Evolutionary conservation across 1,140 invertebrate genomes (phyloP), one percentile per base, ranked within the genome.

Genomic region (Brachionus paranguensis): DNA sequence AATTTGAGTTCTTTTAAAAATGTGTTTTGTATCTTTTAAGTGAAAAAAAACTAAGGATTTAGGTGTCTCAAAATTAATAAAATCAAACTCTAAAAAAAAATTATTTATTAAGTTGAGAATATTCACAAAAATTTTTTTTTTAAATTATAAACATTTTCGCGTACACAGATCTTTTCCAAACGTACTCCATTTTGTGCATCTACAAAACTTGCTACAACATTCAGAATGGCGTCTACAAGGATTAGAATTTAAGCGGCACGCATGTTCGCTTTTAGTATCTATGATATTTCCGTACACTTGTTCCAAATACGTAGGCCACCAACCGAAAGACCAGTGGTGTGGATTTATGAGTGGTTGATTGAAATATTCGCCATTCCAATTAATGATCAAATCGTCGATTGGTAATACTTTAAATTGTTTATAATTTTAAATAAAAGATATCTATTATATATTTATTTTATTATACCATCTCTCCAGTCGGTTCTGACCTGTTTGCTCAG

Each of bases 121-220:
- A 33, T 33, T 33, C 5, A 33, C 29, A 33, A 33, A 33, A 33
- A 2, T 33, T 33, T 33, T 33, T 33, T 33, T 33, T 68, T 5
- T 0, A 11, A 68, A 14, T 47, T 50, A 76, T 50, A 76, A 50
- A 27, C 72, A 76, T 50, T 76, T 76, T 76, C 72, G 11, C 8
- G 4, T 6, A 76, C 72, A 76, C 7, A 11, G 3, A 3, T 76
- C 43, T 20, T 50, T 47, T 17, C 72, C 72, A 20, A 76, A 50
- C 4, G 72, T 27, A 27, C 33, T 76, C 72, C 72, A 76, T 12
- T 47, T 50, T 24, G 72, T 76, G 33, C 72, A 76, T 76, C 72
- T 24, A 47, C 72, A 76, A 76, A 76, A 76, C 43, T 76, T 76
- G 47, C 72, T 76, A 76, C 72, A 76, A 76, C 72, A 76, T 27